phyloP scores from a whole-genome alignment of 2,888 invertebrate species.

The Gasteruption jaculator region DNA sequence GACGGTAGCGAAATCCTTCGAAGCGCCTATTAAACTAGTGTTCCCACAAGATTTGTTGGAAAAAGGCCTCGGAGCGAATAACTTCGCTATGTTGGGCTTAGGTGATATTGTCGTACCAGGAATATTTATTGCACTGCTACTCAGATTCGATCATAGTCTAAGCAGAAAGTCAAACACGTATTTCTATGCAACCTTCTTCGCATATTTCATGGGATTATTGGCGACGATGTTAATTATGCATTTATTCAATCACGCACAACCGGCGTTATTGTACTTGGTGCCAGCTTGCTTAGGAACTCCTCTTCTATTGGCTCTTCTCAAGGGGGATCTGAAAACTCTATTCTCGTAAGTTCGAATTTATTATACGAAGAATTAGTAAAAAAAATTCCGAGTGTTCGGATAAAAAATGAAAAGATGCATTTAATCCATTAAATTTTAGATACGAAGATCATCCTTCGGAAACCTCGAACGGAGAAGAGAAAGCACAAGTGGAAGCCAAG shows the following conservation, averaged over 20 bases:
- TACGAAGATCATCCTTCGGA: slow-evolving; percentile 68
- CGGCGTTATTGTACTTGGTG: slow-evolving; percentile 93
- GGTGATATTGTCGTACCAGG: slow-evolving; percentile 99
- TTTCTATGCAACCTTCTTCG: slow-evolving; percentile 86
- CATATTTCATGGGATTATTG: slow-evolving; percentile 90
- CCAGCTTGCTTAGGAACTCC: slow-evolving; percentile 94
- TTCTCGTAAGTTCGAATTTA: slow-evolving; percentile 70
- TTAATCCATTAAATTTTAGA: slow-evolving; percentile 48
- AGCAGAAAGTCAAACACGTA: slow-evolving; percentile 78
- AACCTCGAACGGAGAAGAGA: slow-evolving; percentile 45
- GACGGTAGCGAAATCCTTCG: slow-evolving; percentile 97
- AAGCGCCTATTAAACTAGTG: slow-evolving; percentile 98
- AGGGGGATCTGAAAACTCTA: slow-evolving; percentile 84
- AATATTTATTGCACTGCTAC: slow-evolving; percentile 94
- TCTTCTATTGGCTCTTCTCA: slow-evolving; percentile 76
- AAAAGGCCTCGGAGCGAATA: slow-evolving; percentile 83
- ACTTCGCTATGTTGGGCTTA: slow-evolving; percentile 98
- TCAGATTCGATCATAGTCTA: slow-evolving; percentile 90
- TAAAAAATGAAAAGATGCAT: no score
- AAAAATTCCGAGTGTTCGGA: no score
- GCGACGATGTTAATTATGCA: slow-evolving; percentile 98
- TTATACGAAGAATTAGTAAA: slow-evolving; percentile 2
- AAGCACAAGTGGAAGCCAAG: slow-evolving; percentile 30
- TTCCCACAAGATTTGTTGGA: slow-evolving; percentile 97
- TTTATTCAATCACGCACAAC: slow-evolving; percentile 96